A percentile compares a stretch with the other conserved stretches of the same genome.
Conservation (phyloP, 2,797 vertebrate genomes). For the Taenioides sp. region DNA sequence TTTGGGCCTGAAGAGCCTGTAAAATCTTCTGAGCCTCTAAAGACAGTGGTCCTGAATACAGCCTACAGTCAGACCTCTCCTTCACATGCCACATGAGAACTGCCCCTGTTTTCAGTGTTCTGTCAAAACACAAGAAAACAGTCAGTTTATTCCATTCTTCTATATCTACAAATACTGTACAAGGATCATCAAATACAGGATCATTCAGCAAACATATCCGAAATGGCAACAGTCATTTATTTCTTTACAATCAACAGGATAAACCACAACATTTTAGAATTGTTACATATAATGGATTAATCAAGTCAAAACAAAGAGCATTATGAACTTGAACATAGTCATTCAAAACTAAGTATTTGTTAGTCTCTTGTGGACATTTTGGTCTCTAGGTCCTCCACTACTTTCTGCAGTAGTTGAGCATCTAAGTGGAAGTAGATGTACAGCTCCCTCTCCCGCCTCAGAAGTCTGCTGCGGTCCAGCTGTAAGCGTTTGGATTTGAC, state of each 20-base stretch:
- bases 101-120: slow-evolving; percentile 35
- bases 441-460: slow-evolving; percentile 84
- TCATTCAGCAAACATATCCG: not conserved
- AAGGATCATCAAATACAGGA: too few species aligned
- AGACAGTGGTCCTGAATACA: slow-evolving; percentile 80
- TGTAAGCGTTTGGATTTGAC: slow-evolving; percentile 82
- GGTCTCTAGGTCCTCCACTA: slow-evolving; percentile 84
- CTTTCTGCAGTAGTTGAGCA: slow-evolving; percentile 77
- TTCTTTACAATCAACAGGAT: not conserved
- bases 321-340: not conserved
- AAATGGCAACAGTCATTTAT: not conserved
- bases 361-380: slow-evolving; percentile 52
- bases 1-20: slow-evolving; percentile 76
- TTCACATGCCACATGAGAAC: slow-evolving; percentile 58
- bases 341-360: slow-evolving; percentile 16
- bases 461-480: slow-evolving; percentile 78
- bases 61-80: slow-evolving; percentile 65
- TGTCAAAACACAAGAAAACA: slow-evolving; percentile 18
- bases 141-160: not conserved
- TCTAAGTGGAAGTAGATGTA: slow-evolving; percentile 89
- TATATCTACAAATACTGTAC: not conserved
- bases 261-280: not conserved
- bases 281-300: not conserved
- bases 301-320: not conserved
- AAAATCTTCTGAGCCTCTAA: slow-evolving; percentile 81